These are phyloP conservation scores for Trematomus bernacchii DNA, from an alignment of 2,797 vertebrate genomes.

Conservation along the genomic window DNA sequence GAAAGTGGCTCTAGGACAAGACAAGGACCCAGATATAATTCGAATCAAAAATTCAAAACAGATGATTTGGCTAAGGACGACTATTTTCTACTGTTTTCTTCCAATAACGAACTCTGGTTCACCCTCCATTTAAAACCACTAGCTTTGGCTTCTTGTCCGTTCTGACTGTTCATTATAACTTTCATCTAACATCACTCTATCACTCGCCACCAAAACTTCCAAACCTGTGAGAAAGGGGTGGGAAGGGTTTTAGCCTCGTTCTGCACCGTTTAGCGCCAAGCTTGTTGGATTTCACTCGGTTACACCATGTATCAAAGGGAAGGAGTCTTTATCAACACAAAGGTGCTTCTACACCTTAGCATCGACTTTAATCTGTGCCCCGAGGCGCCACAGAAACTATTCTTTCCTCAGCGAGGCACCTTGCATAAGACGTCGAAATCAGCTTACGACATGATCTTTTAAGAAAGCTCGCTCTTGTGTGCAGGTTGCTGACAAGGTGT, in stretches of 20 bases:
- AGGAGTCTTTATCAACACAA: slow-evolving; percentile 71
- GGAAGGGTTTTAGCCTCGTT: slow-evolving; percentile 65
- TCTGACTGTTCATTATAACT: slow-evolving; percentile 42
- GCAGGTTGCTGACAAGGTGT: slow-evolving; percentile 65
- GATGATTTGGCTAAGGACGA: slow-evolving; percentile 29
- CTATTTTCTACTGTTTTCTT: neutral
- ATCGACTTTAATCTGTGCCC: slow-evolving; percentile 75
- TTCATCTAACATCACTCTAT: slow-evolving; percentile 41
- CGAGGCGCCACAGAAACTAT: slow-evolving; percentile 63
- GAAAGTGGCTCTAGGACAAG: slow-evolving; percentile 26
- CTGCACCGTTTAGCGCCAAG: slow-evolving; percentile 60
- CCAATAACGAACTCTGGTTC: slow-evolving; percentile 49
- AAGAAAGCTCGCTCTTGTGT: slow-evolving; percentile 64
- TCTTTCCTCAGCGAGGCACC: slow-evolving; percentile 69
- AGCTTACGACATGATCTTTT: slow-evolving; percentile 81
- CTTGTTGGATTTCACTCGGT: slow-evolving; percentile 81
- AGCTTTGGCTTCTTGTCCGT: slow-evolving; percentile 2
- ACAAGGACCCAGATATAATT: slow-evolving; percentile 24
- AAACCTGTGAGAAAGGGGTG: slow-evolving; percentile 64
- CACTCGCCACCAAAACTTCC: slow-evolving; percentile 51
- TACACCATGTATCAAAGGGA: slow-evolving; percentile 80
- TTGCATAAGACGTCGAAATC: slow-evolving; percentile 79
- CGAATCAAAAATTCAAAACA: slow-evolving; percentile 42
- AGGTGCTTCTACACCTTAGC: slow-evolving; percentile 77
- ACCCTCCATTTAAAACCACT: slow-evolving; percentile 60